These are phyloP conservation scores for Sebastes alutus DNA, from an alignment of 2,797 vertebrate species.

Conservation along the genomic window DNA sequence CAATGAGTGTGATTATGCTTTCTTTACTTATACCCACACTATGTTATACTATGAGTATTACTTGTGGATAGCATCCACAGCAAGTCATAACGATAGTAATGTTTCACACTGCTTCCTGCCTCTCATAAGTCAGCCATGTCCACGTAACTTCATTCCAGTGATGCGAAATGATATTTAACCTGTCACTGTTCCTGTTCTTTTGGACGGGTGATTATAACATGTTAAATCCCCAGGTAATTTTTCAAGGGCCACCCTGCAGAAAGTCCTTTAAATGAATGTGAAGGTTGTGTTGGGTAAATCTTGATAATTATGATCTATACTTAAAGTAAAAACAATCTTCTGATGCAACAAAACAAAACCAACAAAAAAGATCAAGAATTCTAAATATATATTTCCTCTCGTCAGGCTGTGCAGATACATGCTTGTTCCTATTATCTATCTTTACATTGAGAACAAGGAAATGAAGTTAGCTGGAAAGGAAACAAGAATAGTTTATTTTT, in stretches of 20 bases:
- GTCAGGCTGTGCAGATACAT: neutral
- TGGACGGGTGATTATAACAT: neutral
- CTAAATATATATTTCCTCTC: neutral
- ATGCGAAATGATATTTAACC: neutral
- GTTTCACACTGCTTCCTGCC: neutral
- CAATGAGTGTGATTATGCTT: neutral
- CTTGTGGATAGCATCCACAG: neutral
- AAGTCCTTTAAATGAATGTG: neutral
- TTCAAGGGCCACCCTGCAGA: neutral
- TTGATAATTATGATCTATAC: neutral
- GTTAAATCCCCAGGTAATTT: neutral
- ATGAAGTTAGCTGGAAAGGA: neutral
- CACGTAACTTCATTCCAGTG: neutral
- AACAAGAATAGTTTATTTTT: neutral
- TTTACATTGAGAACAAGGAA: neutral
- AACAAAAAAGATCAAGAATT: neutral
- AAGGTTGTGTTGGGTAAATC: neutral
- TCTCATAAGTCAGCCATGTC: neutral
- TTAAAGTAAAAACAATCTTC: neutral
- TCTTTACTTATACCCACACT: neutral
- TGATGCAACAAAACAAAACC: neutral
- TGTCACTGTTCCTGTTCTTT: neutral
- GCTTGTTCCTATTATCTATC: neutral
- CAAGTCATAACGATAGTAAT: neutral
- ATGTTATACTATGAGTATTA: neutral